Evolutionary conservation across 2,113 vertebrate genomes (phyloP), one percentile per base, ranked within the genome.

Genomic region (Herpetotheres cachinnans): DNA sequence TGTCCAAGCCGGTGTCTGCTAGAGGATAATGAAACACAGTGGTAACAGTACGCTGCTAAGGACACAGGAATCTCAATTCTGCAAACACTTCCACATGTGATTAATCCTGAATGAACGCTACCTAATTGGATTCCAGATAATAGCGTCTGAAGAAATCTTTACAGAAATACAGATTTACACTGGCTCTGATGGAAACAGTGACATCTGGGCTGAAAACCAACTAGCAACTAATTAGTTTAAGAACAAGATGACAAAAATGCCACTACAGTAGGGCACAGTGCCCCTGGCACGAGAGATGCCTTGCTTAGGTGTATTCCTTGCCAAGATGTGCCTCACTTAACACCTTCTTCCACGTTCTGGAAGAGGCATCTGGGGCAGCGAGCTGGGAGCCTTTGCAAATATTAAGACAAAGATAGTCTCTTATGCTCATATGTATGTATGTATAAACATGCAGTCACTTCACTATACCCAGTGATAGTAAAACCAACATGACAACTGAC

Each of bases 161-260:
- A 90, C 71, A 95, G 87, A 94, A 96, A 91, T 73, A 94, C 55
- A 80, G 82, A 91, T 93, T 89, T 91, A 88, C 38, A 50, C 30
- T 62, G 82, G 46, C 74, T 96, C 11, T 47, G 73, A 91, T 73
- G 67, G 96, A 81, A 95, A 90, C 66, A 70, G 36, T 59, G 66
- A 87, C 84, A 97, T 77, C 78, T 73, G 66, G 81, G 58, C 93
- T 95, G 70, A 95, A 96, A 93, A 94, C 11, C 63, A 94, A 91
- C 47, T 22, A 82, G 34, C 36, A 82, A 85, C 54, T 72, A 69
- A 94, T 79, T 76, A 74, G 49, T 70, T 87, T 62, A 80, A 86
- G 83, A 71, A 91, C 85, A 87, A 82, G 56, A 90, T 79, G 65
- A 74, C 70, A 89, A 70, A 91, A 88, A 82, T 62, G 71, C 67